Conservation (phyloP, 2,797 vertebrate species). For the Sebastes diploproa region DNA sequence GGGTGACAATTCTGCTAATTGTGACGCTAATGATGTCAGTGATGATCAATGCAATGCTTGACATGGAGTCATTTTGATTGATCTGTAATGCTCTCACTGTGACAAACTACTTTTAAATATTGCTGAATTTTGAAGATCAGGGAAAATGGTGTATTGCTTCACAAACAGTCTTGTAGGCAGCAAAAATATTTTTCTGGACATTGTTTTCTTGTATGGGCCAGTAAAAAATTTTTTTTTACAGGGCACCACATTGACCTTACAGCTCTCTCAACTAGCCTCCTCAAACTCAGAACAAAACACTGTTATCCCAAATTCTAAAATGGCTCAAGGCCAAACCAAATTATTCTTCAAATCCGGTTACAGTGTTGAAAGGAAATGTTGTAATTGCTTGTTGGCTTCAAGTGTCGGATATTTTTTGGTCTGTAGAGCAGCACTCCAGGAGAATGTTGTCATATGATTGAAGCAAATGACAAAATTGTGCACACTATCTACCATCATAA, state of each 20-base stretch:
- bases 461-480: not conserved
- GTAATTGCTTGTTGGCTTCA: conserved; percentile 5
- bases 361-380: conserved; percentile 3
- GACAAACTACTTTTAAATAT: not conserved
- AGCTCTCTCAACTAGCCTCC: not conserved
- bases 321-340: conserved; percentile 40
- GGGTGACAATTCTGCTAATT: not conserved
- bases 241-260: conserved; percentile 1
- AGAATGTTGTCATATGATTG: not conserved
- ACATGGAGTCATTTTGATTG: not conserved
- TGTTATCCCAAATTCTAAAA: not conserved
- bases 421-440: not conserved
- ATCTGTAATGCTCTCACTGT: not conserved
- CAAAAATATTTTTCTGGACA: not conserved
- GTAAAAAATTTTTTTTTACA: not conserved
- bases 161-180: not conserved
- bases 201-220: not conserved
- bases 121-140: not conserved
- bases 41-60: not conserved
- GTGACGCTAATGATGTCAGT: not conserved
- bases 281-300: not conserved
- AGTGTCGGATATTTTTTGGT: not conserved
- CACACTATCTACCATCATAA: not conserved
- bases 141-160: not conserved
- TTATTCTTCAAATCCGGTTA: conserved; percentile 19